These are phyloP conservation scores for Homalodisca vitripennis DNA, from an alignment of 1,140 invertebrate species.

Conservation along the genomic window DNA sequence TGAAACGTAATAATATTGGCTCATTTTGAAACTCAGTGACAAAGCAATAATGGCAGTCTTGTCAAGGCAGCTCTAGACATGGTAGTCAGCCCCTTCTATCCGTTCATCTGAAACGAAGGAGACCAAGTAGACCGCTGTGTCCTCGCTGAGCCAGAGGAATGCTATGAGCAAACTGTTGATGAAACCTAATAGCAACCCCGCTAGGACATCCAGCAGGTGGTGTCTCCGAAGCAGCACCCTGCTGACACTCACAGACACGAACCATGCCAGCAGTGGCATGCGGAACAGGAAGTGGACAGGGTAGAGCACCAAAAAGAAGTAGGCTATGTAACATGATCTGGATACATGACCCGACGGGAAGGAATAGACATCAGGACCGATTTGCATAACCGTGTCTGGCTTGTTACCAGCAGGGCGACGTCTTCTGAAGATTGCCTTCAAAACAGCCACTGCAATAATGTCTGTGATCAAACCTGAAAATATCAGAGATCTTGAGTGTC, in stretches of 20 bases:
- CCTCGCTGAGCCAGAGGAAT: slow-evolving; percentile 64
- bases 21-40: no score
- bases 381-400: slow-evolving; percentile 59
- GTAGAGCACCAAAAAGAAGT: slow-evolving; percentile 64
- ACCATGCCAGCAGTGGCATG: slow-evolving; percentile 71
- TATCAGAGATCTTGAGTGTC: no score
- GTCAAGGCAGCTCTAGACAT: slow-evolving; percentile 52
- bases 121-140: slow-evolving; percentile 52
- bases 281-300: slow-evolving; percentile 57
- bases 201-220: slow-evolving; percentile 81
- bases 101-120: slow-evolving; percentile 57
- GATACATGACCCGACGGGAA: slow-evolving; percentile 96
- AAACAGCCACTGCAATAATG: slow-evolving; percentile 73
- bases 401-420: slow-evolving; percentile 68
- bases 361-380: slow-evolving; percentile 83
- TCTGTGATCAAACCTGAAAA: slow-evolving; percentile 84
- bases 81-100: slow-evolving; percentile 56
- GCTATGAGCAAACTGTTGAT: slow-evolving; percentile 65
- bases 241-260: slow-evolving; percentile 70
- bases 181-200: slow-evolving; percentile 74
- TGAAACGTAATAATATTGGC: no score
- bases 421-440: slow-evolving; percentile 78
- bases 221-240: slow-evolving; percentile 80
- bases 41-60: no score
- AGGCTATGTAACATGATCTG: slow-evolving; percentile 73